Conservation (phyloP, 2,888 invertebrate genomes). For the Hirtodrosophila duncani region DNA sequence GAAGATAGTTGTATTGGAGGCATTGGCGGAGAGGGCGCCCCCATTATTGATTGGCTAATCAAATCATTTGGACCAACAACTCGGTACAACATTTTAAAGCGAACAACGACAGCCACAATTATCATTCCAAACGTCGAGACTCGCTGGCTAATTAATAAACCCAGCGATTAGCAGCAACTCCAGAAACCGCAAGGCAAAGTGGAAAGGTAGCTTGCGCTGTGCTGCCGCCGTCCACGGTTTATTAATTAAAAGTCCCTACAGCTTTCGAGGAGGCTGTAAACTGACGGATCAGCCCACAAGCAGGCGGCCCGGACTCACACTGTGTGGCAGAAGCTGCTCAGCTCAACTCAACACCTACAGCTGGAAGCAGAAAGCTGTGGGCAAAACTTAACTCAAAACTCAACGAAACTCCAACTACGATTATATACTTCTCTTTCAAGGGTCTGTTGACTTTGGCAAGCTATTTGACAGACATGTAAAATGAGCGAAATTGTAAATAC, state of each 20-base stretch:
- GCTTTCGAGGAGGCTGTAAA: conserved; percentile 33
- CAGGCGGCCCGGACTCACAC: too few species aligned
- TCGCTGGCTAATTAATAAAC: conserved; percentile 64
- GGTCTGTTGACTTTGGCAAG: too few species aligned
- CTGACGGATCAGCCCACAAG: conserved; percentile 29
- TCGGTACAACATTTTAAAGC: conserved; percentile 2
- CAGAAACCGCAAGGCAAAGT: conserved; percentile 21
- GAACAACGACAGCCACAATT: conserved; percentile 61
- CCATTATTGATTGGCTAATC: conserved; percentile 72
- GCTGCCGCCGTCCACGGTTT: conserved; percentile 22
- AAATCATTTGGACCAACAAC: conserved; percentile 55
- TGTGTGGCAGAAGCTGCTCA: neutral
- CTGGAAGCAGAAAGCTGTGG: conserved; percentile 17
- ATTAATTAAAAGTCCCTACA: conserved; percentile 60
- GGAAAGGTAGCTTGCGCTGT: neutral
- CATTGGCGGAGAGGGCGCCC: conserved; percentile 15
- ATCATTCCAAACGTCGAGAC: conserved; percentile 58
- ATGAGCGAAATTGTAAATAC: too few species aligned
- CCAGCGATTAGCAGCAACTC: conserved; percentile 49
- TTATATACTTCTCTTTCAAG: too few species aligned
- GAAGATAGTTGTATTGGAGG: neutral
- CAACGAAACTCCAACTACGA: conserved; percentile 19
- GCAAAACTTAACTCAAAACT: neutral
- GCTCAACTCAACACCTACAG: conserved; percentile 53
- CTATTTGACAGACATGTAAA: too few species aligned